phyloP scores from a whole-genome alignment of 2,113 vertebrate species.

The Corvus moneduloides region DNA sequence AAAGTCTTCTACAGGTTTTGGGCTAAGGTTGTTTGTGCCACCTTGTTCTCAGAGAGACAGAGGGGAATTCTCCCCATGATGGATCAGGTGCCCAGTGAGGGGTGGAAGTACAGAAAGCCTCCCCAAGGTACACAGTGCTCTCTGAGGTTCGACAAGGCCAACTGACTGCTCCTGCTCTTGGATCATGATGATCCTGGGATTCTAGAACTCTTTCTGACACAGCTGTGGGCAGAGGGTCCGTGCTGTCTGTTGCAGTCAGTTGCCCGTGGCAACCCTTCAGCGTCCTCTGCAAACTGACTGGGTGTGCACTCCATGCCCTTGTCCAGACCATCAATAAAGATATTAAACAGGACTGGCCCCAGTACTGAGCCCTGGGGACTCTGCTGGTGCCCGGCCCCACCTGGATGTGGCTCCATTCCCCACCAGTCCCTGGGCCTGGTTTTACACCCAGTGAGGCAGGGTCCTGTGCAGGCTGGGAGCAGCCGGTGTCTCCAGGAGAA shows the following conservation, averaged over 20 bases:
- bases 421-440: neutral
- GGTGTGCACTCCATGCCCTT: rapidly evolving
- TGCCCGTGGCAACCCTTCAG: neutral
- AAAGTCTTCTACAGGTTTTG: neutral
- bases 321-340: too few relatives aligned
- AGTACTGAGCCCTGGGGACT: neutral
- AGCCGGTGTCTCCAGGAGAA: neutral
- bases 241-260: neutral
- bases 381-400: rapidly evolving
- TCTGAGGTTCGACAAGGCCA: neutral
- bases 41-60: neutral
- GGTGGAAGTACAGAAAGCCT: neutral
- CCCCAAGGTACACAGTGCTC: neutral
- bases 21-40: neutral
- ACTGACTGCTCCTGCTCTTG: neutral
- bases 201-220: neutral
- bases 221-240: neutral
- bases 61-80: neutral
- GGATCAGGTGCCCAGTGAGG: neutral
- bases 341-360: neutral
- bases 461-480: neutral
- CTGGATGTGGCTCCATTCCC: neutral
- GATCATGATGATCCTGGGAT: neutral
- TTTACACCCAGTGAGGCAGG: neutral
- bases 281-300: neutral